Evolutionary conservation across 2,888 invertebrate genomes (phyloP).

Genomic region (Leptodirus hochenwartii): DNA sequence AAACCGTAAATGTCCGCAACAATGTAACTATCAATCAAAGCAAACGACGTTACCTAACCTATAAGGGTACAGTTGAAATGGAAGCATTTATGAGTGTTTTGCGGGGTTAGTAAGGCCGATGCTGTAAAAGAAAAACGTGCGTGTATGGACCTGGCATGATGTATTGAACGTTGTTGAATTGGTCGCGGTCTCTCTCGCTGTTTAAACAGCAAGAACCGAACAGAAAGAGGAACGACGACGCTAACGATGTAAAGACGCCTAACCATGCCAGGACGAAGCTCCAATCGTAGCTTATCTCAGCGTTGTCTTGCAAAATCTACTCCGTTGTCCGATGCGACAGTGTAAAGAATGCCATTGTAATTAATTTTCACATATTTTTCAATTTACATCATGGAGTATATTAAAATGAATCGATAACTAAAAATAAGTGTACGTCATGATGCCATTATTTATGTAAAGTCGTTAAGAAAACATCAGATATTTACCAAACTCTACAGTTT

Average conservation of each 20-base stretch:
- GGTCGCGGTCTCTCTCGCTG: slow-evolving; percentile 55
- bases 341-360: too few species aligned
- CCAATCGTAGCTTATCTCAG: slow-evolving; percentile 64
- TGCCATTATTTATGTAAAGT: too few species aligned
- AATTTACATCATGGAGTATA: too few species aligned
- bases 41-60: neutral
- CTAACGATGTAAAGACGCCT: slow-evolving; percentile 56
- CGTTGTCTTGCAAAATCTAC: slow-evolving; percentile 54
- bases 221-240: slow-evolving; percentile 60
- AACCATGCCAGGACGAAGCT: slow-evolving; percentile 75
- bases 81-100: neutral
- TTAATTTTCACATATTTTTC: too few species aligned
- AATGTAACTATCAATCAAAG: neutral
- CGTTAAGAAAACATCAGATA: too few species aligned
- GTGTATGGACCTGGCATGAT: slow-evolving; percentile 70
- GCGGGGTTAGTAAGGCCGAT: neutral
- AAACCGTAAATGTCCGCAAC: slow-evolving; percentile 15
- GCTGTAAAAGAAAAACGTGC: too few species aligned
- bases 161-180: slow-evolving; percentile 67
- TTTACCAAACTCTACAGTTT: too few species aligned
- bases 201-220: slow-evolving; percentile 61
- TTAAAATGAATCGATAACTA: too few species aligned
- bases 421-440: too few species aligned
- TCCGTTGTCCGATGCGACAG: too few species aligned
- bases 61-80: neutral